Conservation (phyloP, 2,888 invertebrate genomes). For the Tolmerus cingulatus region DNA sequence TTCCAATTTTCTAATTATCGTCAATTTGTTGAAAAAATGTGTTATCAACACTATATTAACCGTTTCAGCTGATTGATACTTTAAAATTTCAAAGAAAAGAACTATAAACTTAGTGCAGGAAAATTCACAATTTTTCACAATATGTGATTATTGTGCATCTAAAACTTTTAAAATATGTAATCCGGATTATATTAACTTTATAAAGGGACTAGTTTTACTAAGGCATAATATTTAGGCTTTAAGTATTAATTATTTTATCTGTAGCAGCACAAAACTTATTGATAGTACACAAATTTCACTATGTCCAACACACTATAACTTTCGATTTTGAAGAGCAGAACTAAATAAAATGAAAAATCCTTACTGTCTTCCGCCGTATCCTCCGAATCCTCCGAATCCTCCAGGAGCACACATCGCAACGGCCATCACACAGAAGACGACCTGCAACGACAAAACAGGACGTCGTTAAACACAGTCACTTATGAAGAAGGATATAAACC, state of each 20-base stretch:
- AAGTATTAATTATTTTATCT: background rate
- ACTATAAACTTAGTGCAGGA: background rate
- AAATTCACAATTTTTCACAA: background rate
- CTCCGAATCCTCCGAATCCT: constrained; percentile 50
- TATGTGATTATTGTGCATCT: background rate
- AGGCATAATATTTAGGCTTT: background rate
- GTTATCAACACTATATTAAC: no score
- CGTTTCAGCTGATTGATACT: background rate
- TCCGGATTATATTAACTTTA: no score
- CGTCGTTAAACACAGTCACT: constrained; percentile 18
- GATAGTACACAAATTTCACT: background rate
- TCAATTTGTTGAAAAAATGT: no score
- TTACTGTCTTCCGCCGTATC: constrained; percentile 60
- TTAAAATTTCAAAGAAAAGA: background rate
- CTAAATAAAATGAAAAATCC: constrained; percentile 49
- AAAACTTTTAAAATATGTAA: no score
- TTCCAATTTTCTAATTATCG: no score
- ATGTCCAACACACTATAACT: background rate
- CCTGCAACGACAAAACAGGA: constrained; percentile 53
- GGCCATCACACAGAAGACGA: constrained; percentile 56
- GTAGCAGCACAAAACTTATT: background rate
- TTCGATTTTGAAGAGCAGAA: background rate
- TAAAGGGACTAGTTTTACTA: no score
- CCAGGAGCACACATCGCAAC: constrained; percentile 57
- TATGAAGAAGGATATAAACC: background rate